phyloP scores from a whole-genome alignment of 1,140 invertebrate genomes.

The Pseudomyrmex flavicornis region DNA sequence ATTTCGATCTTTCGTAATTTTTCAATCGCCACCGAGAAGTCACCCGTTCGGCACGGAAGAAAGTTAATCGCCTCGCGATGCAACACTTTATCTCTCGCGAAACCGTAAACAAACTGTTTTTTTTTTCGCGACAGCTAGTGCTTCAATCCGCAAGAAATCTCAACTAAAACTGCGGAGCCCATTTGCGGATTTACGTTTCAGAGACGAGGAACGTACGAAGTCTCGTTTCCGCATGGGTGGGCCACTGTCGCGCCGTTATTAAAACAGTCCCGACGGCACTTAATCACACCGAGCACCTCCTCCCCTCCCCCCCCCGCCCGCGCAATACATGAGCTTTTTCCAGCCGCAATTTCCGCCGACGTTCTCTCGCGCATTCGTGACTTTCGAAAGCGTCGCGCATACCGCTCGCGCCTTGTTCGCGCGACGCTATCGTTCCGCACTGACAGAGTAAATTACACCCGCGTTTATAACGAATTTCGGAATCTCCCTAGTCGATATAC shows the following conservation, averaged over 20 bases:
- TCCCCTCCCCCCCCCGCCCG: background rate
- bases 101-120: background rate
- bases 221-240: constrained; percentile 32
- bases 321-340: constrained; percentile 39
- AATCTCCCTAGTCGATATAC: background rate
- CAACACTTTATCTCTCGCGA: background rate
- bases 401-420: too few species aligned
- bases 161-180: background rate
- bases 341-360: constrained; percentile 30
- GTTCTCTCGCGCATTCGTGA: constrained; percentile 9
- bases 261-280: constrained; percentile 43
- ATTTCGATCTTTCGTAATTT: too few species aligned
- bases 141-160: constrained; percentile 19
- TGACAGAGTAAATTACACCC: background rate
- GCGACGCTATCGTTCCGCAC: too few species aligned
- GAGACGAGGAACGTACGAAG: background rate
- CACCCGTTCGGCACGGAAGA: background rate
- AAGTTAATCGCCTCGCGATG: background rate
- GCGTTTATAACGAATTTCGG: background rate
- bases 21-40: too few species aligned
- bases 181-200: constrained; percentile 22
- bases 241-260: constrained; percentile 46
- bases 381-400: background rate
- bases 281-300: constrained; percentile 35
- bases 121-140: background rate